These are phyloP conservation scores for Momotus momota DNA, from an alignment of 2,797 vertebrate genomes.

Conservation along the genomic window DNA sequence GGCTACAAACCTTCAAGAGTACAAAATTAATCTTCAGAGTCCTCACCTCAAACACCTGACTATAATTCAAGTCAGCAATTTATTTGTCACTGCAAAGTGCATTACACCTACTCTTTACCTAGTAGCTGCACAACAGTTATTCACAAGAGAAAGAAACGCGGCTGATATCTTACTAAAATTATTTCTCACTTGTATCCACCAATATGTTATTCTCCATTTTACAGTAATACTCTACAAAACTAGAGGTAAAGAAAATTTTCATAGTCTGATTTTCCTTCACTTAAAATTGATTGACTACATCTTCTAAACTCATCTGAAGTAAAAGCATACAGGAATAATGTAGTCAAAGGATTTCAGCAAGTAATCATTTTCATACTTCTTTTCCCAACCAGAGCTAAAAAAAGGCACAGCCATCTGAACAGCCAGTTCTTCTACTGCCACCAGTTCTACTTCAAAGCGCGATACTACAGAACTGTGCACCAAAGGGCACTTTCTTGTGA, in stretches of 20 bases:
- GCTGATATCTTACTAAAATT: background rate
- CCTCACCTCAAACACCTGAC: background rate
- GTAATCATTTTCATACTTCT: slow-evolving; percentile 32
- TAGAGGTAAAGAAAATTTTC: background rate
- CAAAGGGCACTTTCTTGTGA: slow-evolving; percentile 45
- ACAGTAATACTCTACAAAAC: background rate
- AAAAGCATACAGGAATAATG: background rate
- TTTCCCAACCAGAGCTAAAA: slow-evolving; percentile 36
- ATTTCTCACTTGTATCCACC: background rate
- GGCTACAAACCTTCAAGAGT: background rate
- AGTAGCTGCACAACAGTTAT: background rate
- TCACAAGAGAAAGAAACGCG: background rate
- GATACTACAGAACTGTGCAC: background rate
- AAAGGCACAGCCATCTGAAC: slow-evolving; percentile 50
- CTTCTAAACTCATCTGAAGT: background rate
- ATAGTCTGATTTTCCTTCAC: background rate
- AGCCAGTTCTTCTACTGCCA: slow-evolving; percentile 16
- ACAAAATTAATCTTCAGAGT: background rate
- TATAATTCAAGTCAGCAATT: background rate
- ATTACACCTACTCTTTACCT: background rate
- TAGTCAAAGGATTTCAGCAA: slow-evolving; percentile 10
- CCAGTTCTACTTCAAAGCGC: slow-evolving; percentile 33
- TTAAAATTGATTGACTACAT: background rate
- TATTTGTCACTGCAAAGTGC: background rate
- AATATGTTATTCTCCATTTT: background rate